Conservation (phyloP, 2,888 invertebrate species). For the Cheilosia impressa region DNA sequence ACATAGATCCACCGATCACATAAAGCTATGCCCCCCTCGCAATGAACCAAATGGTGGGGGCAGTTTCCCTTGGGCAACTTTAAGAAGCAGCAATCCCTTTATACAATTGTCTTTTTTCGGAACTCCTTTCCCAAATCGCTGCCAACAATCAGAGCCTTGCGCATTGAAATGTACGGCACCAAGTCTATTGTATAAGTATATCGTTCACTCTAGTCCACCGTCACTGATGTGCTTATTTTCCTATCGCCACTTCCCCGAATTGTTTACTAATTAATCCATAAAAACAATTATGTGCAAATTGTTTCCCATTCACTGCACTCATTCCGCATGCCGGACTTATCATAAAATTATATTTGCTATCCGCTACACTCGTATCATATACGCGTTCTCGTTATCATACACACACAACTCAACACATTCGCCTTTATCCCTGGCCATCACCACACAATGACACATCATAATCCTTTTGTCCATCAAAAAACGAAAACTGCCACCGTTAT, state of each 20-base stretch:
- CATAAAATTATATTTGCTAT: constrained; percentile 8
- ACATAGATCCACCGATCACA: no score
- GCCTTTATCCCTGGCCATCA: constrained; percentile 38
- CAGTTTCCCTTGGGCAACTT: no score
- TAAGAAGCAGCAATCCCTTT: no score
- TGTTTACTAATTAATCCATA: background rate
- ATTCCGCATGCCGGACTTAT: background rate
- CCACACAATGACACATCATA: constrained; percentile 54
- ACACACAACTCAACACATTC: constrained; percentile 27
- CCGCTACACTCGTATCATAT: background rate
- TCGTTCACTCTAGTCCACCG: background rate
- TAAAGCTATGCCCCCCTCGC: no score
- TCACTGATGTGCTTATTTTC: background rate
- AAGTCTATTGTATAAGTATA: no score
- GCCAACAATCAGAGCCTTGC: no score
- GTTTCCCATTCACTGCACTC: background rate
- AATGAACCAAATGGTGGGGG: no score
- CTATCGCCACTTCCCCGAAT: no score
- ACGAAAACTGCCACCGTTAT: constrained; percentile 34
- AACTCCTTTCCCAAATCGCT: no score
- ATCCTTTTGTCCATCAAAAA: constrained; percentile 63
- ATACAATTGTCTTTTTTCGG: no score
- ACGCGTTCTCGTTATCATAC: constrained; percentile 18
- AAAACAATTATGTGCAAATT: constrained; percentile 4
- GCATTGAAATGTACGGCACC: no score